A percentile compares a stretch with the other conserved stretches of the same genome.
These are phyloP conservation scores for Hirundo rustica DNA, from an alignment of 2,797 vertebrate genomes.

Conservation along the genomic window DNA sequence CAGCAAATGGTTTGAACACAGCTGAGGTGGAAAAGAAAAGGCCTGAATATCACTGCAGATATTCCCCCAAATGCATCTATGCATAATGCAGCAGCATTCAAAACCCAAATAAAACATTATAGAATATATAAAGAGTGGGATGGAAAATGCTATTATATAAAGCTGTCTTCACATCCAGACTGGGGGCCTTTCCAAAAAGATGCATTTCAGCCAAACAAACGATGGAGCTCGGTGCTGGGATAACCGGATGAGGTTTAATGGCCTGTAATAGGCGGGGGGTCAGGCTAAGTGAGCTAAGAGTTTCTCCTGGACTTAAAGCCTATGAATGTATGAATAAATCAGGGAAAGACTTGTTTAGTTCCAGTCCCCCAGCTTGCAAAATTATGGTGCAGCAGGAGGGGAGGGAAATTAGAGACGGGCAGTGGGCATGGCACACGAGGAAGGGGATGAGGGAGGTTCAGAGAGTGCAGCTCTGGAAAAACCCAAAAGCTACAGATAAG, in stretches of 20 bases:
- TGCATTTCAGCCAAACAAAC: conserved; percentile 12
- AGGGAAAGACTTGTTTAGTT: conserved; percentile 2
- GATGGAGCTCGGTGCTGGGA: background rate
- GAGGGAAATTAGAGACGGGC: background rate
- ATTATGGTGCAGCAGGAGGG: background rate
- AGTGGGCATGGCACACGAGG: background rate
- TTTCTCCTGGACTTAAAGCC: conserved; percentile 23
- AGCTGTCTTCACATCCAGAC: conserved; percentile 28
- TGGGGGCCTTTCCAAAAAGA: conserved; percentile 25
- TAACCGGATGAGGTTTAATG: conserved; percentile 4
- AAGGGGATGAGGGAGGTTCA: background rate
- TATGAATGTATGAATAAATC: conserved; percentile 29
- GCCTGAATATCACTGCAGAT: background rate
- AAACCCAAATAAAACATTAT: conserved; percentile 40
- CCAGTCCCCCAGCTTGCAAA: background rate
- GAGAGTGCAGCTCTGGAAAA: accelerated
- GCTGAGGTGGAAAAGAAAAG: background rate
- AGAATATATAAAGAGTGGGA: background rate
- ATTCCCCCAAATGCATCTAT: background rate
- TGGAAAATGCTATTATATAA: conserved; percentile 20
- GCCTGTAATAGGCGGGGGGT: conserved; percentile 25
- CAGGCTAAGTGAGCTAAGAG: background rate
- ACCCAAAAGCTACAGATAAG: background rate
- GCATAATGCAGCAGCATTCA: background rate
- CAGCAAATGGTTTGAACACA: background rate